Percentiles rank a stretch among this genome's conserved stretches.
phyloP scores from a whole-genome alignment of 2,888 invertebrate species.

The Amphipoea oculea region DNA sequence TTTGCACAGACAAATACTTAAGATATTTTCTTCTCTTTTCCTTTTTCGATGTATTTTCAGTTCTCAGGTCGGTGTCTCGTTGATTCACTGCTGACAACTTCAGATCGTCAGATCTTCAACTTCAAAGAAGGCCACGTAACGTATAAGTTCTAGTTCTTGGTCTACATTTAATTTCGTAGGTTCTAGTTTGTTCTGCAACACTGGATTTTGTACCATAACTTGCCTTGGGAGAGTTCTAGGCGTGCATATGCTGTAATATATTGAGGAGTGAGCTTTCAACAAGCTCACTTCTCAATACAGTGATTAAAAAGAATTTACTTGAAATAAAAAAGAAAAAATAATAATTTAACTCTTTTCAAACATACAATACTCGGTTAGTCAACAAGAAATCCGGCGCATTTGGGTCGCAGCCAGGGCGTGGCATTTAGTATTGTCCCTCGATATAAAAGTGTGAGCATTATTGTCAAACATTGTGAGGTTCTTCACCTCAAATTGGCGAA shows the following conservation, averaged over 20 bases:
- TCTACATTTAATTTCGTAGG: background rate
- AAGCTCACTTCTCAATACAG: no score
- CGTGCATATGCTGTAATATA: background rate
- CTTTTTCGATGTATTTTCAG: background rate
- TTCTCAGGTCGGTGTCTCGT: background rate
- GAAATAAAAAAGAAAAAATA: no score
- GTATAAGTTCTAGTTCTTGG: background rate
- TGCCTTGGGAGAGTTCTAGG: background rate
- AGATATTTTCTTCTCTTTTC: background rate
- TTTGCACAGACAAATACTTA: background rate
- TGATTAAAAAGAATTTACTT: background rate
- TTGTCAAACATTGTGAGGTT: constrained; percentile 83
- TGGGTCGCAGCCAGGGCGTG: constrained; percentile 64
- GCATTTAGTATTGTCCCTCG: constrained; percentile 67
- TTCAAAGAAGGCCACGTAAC: background rate
- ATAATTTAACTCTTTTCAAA: background rate
- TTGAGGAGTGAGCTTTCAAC: background rate
- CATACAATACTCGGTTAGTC: background rate
- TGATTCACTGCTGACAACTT: background rate
- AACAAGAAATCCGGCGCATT: constrained; percentile 48
- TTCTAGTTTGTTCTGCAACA: background rate
- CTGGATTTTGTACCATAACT: background rate
- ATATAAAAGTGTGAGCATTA: constrained; percentile 76
- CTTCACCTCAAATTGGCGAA: constrained; percentile 80
- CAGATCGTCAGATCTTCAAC: background rate